These are phyloP conservation scores for Papilio demoleus DNA, from an alignment of 2,888 invertebrate genomes.

Conservation along the genomic window DNA sequence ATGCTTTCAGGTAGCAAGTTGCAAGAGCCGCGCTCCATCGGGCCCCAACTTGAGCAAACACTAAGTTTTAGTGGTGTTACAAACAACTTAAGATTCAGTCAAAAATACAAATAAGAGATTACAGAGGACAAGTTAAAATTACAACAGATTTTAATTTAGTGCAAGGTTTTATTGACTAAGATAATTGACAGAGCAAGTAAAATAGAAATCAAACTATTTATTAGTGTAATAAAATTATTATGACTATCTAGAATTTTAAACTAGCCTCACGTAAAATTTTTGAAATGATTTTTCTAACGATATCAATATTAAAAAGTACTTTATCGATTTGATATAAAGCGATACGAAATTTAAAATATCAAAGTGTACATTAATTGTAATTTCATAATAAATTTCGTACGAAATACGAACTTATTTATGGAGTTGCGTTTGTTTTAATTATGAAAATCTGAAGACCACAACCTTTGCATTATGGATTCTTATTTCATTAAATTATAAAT, in stretches of 20 bases:
- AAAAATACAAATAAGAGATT: slow-evolving; percentile 27
- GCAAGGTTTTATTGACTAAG: no score
- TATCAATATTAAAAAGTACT: slow-evolving; percentile 23
- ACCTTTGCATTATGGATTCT: no score
- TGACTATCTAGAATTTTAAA: slow-evolving; percentile 25
- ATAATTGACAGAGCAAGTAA: background rate
- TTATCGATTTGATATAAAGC: background rate
- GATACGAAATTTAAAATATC: no score
- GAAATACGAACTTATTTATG: background rate
- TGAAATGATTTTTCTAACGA: slow-evolving; percentile 31
- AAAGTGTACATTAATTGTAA: background rate
- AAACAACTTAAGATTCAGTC: slow-evolving; percentile 31
- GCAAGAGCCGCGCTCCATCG: slow-evolving; percentile 35
- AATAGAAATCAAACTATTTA: slow-evolving; percentile 10
- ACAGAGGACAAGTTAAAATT: background rate
- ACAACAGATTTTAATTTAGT: no score
- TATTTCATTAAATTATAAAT: no score
- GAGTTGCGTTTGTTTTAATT: background rate
- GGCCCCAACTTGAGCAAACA: slow-evolving; percentile 38
- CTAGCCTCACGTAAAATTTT: slow-evolving; percentile 36
- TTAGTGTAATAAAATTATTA: slow-evolving; percentile 20
- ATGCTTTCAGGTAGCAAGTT: slow-evolving; percentile 41
- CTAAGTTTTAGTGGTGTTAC: slow-evolving; percentile 36
- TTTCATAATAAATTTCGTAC: background rate
- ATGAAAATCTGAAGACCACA: background rate